Evolutionary conservation across 2,888 invertebrate genomes (phyloP).

Genomic region (Frankliniella fusca): DNA sequence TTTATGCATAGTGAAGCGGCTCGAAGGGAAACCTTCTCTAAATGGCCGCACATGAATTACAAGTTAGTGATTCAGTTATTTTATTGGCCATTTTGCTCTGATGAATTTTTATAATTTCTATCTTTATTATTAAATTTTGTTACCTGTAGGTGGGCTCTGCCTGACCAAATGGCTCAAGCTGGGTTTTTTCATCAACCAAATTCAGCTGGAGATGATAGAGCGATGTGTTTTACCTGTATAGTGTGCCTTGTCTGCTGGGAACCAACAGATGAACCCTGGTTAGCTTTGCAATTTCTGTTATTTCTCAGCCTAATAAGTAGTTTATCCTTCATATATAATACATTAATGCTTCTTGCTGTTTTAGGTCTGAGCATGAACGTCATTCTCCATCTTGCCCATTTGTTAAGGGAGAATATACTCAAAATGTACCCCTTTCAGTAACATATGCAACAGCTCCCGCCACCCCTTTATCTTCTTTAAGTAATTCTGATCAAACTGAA

Average conservation of each 20-base stretch:
- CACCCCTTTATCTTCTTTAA: constrained; percentile 51
- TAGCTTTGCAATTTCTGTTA: constrained; percentile 35
- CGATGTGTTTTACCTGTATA: constrained; percentile 93
- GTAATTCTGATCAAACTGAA: constrained; percentile 18
- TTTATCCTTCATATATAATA: background rate
- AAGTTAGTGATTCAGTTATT: constrained; percentile 58
- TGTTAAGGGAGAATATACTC: constrained; percentile 90
- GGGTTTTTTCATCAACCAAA: constrained; percentile 95
- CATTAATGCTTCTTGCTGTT: constrained; percentile 27
- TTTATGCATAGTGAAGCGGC: constrained; percentile 91
- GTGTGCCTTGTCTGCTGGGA: constrained; percentile 96
- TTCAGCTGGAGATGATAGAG: constrained; percentile 83
- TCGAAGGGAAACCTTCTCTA: constrained; percentile 81
- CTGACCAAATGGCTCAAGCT: constrained; percentile 94
- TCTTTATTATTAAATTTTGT: background rate
- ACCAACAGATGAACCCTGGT: constrained; percentile 93
- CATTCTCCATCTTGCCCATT: constrained; percentile 92
- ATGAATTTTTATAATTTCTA: background rate
- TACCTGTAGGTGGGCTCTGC: constrained; percentile 78
- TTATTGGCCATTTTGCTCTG: constrained; percentile 27
- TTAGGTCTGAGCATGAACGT: constrained; percentile 83
- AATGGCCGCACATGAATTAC: constrained; percentile 97
- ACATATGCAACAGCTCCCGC: constrained; percentile 81
- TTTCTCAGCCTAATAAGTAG: background rate
- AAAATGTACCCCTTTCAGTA: constrained; percentile 86